These are phyloP conservation scores for Linurgus olivaceus DNA, from an alignment of 2,797 vertebrate species.

Conservation along the genomic window DNA sequence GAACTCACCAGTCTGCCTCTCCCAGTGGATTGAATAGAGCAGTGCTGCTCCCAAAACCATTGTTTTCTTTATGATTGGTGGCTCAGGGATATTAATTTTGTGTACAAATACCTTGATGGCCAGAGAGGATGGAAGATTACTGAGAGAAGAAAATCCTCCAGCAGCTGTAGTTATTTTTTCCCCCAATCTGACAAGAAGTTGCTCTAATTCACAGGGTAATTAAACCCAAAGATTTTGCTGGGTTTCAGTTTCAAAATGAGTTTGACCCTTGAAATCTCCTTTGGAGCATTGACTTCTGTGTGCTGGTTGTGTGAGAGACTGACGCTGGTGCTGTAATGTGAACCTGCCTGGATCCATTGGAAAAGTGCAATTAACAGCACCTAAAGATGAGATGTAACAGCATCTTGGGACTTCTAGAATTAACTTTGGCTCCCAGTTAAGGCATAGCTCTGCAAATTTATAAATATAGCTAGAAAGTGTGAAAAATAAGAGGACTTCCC, in stretches of 20 bases:
- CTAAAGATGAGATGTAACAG: conserved; percentile 66
- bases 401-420: conserved; percentile 37
- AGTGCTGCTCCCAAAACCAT: not conserved
- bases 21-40: not conserved
- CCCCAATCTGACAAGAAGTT: conserved; percentile 69
- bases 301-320: conserved; percentile 80
- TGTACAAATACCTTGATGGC: not conserved
- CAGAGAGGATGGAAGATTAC: not conserved
- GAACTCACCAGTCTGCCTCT: not conserved
- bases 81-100: not conserved
- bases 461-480: not conserved
- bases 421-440: not conserved
- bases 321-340: conserved; percentile 77
- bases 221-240: conserved; percentile 82
- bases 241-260: conserved; percentile 82
- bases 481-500: not conserved
- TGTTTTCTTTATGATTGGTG: not conserved
- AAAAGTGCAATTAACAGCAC: conserved; percentile 30
- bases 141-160: not conserved
- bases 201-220: conserved; percentile 74
- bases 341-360: conserved; percentile 71
- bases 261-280: conserved; percentile 36
- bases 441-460: not conserved
- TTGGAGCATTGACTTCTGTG: conserved; percentile 81
- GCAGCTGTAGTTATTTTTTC: not conserved